These are phyloP conservation scores for Ashinkailepas kermadecensis DNA, from an alignment of 2,888 invertebrate genomes.

Conservation along the genomic window DNA sequence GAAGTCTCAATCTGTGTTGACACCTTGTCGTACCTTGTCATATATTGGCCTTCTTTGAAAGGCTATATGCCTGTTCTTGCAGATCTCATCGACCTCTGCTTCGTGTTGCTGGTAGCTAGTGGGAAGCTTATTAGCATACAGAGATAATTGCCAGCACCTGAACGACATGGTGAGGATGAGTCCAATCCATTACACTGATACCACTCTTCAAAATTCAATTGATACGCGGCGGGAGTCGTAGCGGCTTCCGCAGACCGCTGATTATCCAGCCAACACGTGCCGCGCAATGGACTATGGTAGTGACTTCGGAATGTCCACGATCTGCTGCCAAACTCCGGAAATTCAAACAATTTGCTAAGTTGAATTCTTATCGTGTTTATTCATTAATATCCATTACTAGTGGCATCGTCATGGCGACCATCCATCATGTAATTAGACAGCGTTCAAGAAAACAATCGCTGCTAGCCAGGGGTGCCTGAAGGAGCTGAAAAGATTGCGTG, in stretches of 20 bases:
- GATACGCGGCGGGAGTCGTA: background rate
- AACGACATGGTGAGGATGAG: background rate
- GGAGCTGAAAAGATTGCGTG: too few relatives aligned
- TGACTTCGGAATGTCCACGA: background rate
- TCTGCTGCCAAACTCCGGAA: background rate
- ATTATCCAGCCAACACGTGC: background rate
- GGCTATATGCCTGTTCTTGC: too few relatives aligned
- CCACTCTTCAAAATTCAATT: background rate
- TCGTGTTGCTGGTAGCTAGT: too few relatives aligned
- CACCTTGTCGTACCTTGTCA: too few relatives aligned
- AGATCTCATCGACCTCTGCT: too few relatives aligned
- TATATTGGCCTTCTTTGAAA: too few relatives aligned
- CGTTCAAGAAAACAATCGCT: background rate
- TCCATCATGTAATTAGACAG: conserved; percentile 20
- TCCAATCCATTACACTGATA: background rate
- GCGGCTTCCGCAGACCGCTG: background rate
- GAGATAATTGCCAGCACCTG: too few relatives aligned
- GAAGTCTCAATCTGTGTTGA: too few relatives aligned
- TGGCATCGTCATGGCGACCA: background rate
- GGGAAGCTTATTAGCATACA: too few relatives aligned
- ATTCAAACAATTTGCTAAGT: conserved; percentile 16
- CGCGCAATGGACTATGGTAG: background rate
- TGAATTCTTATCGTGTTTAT: conserved; percentile 18
- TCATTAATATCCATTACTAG: conserved; percentile 18
- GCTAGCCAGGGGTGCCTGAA: too few relatives aligned